phyloP scores from a whole-genome alignment of 2,797 vertebrate genomes.

The Enteromius thamalakanensis region DNA sequence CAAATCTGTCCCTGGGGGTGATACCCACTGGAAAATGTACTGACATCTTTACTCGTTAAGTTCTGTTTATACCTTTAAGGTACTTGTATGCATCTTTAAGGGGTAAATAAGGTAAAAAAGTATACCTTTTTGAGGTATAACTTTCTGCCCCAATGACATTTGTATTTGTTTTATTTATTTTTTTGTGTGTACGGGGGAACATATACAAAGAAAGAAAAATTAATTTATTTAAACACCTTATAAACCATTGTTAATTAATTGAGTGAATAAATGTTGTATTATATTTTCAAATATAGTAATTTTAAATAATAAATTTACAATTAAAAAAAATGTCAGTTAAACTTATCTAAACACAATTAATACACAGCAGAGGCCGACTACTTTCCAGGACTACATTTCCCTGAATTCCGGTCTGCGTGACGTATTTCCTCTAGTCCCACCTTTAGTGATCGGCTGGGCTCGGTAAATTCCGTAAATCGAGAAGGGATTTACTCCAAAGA shows the following conservation, averaged over 20 bases:
- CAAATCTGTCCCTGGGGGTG: neutral
- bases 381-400: constrained; percentile 71
- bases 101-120: neutral
- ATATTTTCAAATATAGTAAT: neutral
- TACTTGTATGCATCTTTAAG: neutral
- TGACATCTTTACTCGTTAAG: neutral
- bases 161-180: neutral
- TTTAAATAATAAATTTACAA: neutral
- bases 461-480: constrained; percentile 67
- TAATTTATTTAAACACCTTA: neutral
- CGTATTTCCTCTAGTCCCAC: constrained; percentile 74
- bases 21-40: neutral
- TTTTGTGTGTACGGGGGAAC: neutral
- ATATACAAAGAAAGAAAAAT: neutral
- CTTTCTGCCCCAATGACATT: neutral
- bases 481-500: constrained; percentile 68
- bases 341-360: no score
- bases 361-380: neutral
- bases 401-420: constrained; percentile 70
- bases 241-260: neutral
- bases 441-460: constrained; percentile 62
- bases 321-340: neutral
- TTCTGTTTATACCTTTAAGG: neutral
- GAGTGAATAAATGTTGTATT: neutral
- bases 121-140: neutral